Evolutionary conservation across 2,797 vertebrate species (phyloP).

Genomic region (Anniella stebbinsi): DNA sequence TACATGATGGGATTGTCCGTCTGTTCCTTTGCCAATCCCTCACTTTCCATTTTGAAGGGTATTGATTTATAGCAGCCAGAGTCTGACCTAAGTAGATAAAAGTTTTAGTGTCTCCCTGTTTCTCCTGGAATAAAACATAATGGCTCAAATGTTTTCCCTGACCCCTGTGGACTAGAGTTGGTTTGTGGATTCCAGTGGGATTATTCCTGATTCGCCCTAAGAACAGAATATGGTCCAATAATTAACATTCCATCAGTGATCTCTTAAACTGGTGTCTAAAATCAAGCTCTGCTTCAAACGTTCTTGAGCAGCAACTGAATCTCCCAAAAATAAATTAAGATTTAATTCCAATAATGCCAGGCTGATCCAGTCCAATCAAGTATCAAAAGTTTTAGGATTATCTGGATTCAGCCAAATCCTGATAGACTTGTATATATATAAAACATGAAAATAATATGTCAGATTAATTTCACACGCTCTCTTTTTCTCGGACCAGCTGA

Average conservation of each 20-base stretch:
- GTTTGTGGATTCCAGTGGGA: rapidly evolving
- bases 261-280: slow-evolving; percentile 24
- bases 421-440: background rate
- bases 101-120: slow-evolving; percentile 23
- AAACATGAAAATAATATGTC: slow-evolving; percentile 5
- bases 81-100: slow-evolving; percentile 44
- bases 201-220: slow-evolving; percentile 14
- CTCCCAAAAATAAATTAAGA: slow-evolving; percentile 23
- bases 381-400: slow-evolving; percentile 26
- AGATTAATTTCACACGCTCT: background rate
- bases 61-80: slow-evolving; percentile 12
- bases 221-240: background rate
- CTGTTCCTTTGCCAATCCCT: slow-evolving; percentile 42
- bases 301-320: slow-evolving; percentile 24
- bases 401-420: slow-evolving; percentile 21
- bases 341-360: slow-evolving; percentile 42
- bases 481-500: background rate
- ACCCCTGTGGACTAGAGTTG: slow-evolving; percentile 13
- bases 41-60: slow-evolving; percentile 48
- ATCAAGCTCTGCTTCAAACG: background rate
- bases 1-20: slow-evolving; percentile 49
- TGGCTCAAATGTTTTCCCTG: slow-evolving; percentile 33
- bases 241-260: background rate
- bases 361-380: slow-evolving; percentile 12
- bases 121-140: slow-evolving; percentile 51